A percentile compares a stretch with the other conserved stretches of the same genome.
phyloP scores from a whole-genome alignment of 23 tunicate genomes.

The Aplidium turbinatum region DNA sequence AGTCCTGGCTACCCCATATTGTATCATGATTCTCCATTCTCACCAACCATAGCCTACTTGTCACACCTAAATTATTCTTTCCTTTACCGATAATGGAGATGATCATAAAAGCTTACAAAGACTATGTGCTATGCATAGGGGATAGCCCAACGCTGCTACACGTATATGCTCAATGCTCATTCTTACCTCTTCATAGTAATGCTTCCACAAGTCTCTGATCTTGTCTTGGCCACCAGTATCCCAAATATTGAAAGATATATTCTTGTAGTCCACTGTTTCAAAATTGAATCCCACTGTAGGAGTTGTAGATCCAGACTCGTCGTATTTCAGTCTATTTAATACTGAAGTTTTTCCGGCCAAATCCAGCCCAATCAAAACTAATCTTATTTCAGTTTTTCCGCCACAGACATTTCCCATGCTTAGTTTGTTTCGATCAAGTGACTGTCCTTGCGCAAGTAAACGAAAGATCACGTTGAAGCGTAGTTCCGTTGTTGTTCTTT shows the following conservation, averaged over 20 bases:
- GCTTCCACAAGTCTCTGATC: constrained; percentile 78
- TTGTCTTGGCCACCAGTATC: constrained; percentile 96
- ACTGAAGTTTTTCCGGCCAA: constrained; percentile 85
- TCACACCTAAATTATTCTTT: too few relatives aligned
- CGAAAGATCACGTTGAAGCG: not conserved
- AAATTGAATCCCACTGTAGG: constrained; percentile 90
- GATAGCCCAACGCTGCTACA: too few relatives aligned
- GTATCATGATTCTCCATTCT: too few relatives aligned
- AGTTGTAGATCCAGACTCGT: constrained; percentile 77
- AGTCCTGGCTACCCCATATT: too few relatives aligned
- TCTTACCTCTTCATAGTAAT: constrained; percentile 74
- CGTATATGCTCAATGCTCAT: too few relatives aligned
- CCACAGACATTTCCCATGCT: constrained; percentile 70
- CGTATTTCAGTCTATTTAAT: constrained; percentile 52
- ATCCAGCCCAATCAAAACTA: constrained; percentile 80
- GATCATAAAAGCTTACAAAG: too few relatives aligned
- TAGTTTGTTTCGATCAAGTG: too few relatives aligned
- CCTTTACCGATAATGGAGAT: too few relatives aligned
- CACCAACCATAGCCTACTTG: too few relatives aligned
- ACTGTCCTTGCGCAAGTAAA: too few relatives aligned
- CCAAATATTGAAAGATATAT: constrained; percentile 64
- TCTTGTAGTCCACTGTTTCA: constrained; percentile 64
- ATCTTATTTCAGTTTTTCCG: constrained; percentile 47
- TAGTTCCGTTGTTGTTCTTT: not conserved
- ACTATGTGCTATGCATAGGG: too few relatives aligned